Conservation (phyloP, 2,888 invertebrate species). For the Mesochorus sp. region DNA sequence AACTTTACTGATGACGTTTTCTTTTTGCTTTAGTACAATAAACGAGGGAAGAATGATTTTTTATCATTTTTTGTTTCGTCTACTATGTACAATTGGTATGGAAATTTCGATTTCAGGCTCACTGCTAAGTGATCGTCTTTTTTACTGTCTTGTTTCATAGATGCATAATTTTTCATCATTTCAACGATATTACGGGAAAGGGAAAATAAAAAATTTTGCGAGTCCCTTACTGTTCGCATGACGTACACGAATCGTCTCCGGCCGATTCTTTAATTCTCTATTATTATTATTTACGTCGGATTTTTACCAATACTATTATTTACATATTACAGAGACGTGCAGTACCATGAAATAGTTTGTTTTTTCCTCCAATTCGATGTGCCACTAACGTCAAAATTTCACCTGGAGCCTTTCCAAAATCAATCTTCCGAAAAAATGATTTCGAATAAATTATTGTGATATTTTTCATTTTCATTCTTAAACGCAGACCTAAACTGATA, state of each 20-base stretch:
- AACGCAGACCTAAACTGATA: background rate
- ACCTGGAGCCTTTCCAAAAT: too few relatives aligned
- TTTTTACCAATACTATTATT: conserved; percentile 34
- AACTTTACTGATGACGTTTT: conserved; percentile 34
- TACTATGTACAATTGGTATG: conserved; percentile 56
- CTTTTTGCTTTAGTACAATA: conserved; percentile 9
- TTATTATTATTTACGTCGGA: conserved; percentile 11
- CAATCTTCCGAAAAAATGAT: background rate
- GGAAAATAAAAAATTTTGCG: background rate
- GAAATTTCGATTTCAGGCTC: conserved; percentile 48
- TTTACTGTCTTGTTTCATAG: conserved; percentile 17
- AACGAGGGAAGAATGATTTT: conserved; percentile 2
- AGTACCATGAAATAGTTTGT: conserved; percentile 2
- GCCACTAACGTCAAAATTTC: too few relatives aligned
- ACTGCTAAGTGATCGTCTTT: background rate
- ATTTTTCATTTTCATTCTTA: background rate
- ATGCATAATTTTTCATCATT: conserved; percentile 20
- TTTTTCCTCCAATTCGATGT: too few relatives aligned
- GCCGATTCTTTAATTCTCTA: conserved; percentile 10
- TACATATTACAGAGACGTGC: conserved; percentile 33
- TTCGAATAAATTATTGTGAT: background rate
- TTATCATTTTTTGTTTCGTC: conserved; percentile 15
- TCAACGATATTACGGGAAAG: background rate
- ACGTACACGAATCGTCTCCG: background rate
- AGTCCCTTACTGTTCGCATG: background rate